These are phyloP conservation scores for Serinus canaria DNA, from an alignment of 2,113 vertebrate species.

Conservation along the genomic window DNA sequence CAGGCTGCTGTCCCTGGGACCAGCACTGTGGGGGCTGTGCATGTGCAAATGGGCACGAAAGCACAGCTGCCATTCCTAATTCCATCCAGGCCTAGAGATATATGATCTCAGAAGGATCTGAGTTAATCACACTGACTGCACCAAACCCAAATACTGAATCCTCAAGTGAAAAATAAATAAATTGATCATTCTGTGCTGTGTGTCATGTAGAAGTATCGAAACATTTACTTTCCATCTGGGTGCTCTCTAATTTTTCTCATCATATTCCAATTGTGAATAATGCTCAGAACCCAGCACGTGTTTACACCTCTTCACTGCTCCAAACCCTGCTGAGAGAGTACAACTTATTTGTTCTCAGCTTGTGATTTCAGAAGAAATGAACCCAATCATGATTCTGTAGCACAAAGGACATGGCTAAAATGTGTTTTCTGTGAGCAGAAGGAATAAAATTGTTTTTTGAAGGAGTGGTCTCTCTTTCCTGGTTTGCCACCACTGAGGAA, in stretches of 20 bases:
- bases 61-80: slow-evolving; percentile 35
- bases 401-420: neutral
- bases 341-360: neutral
- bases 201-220: neutral
- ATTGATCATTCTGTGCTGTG: neutral
- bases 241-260: neutral
- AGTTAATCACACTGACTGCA: neutral
- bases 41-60: slow-evolving; percentile 7
- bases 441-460: neutral
- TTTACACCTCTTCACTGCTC: neutral
- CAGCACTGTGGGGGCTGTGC: slow-evolving; percentile 1
- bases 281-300: neutral
- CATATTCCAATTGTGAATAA: slow-evolving; percentile 16
- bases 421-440: neutral
- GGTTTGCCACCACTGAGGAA: neutral
- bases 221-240: slow-evolving; percentile 7
- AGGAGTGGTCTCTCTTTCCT: neutral
- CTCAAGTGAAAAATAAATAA: neutral
- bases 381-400: neutral
- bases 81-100: neutral
- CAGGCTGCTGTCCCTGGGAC: slow-evolving; percentile 2
- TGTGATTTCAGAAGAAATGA: neutral
- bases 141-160: slow-evolving; percentile 34
- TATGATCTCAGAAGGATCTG: neutral
- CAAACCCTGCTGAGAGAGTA: neutral